Conservation (phyloP, 2,888 invertebrate genomes). For the Mesochorus sp. region DNA sequence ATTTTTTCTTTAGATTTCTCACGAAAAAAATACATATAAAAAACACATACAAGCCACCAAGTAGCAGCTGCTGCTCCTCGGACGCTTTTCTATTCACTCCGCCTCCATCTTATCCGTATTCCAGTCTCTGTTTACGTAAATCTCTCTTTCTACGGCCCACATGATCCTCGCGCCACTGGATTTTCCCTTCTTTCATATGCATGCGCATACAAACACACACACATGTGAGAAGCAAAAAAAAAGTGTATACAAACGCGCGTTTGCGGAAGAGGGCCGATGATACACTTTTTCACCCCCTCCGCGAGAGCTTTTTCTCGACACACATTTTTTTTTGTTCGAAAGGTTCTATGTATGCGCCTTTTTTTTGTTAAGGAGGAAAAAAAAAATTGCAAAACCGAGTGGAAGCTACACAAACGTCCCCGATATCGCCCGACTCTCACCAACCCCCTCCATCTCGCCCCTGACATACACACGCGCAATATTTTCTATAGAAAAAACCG, state of each 20-base stretch:
- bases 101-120: constrained; percentile 26
- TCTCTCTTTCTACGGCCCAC: constrained; percentile 33
- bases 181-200: constrained; percentile 29
- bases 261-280: constrained; percentile 12
- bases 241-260: background rate
- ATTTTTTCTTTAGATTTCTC: constrained; percentile 4
- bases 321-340: constrained; percentile 20
- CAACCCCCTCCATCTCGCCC: background rate
- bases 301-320: constrained; percentile 50
- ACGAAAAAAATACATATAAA: background rate
- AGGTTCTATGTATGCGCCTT: constrained; percentile 7
- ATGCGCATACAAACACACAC: background rate
- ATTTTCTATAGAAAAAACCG: constrained; percentile 45
- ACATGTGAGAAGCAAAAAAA: too few species aligned
- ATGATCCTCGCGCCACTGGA: constrained; percentile 42
- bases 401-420: constrained; percentile 43
- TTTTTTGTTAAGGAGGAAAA: too few species aligned
- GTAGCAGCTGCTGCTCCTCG: background rate
- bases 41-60: background rate
- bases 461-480: background rate
- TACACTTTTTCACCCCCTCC: constrained; percentile 1
- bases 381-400: constrained; percentile 24
- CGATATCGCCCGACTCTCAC: constrained; percentile 43
- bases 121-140: constrained; percentile 34
- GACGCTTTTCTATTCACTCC: background rate